phyloP scores from a whole-genome alignment of 2,113 vertebrate species.

The Pycnonotus jocosus region DNA sequence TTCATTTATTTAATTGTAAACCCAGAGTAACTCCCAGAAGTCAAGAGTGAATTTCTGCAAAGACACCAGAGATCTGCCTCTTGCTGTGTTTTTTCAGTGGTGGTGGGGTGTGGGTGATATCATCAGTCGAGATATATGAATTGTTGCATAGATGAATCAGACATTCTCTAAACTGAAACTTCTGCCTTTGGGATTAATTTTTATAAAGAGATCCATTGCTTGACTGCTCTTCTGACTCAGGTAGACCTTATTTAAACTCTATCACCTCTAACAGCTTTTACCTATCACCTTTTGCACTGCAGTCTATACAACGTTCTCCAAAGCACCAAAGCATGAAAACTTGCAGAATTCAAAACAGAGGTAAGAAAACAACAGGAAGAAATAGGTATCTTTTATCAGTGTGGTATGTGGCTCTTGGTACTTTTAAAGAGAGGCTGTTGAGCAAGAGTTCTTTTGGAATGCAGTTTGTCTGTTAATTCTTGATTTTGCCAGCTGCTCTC shows the following conservation, averaged over 20 bases:
- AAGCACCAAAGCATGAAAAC: background rate
- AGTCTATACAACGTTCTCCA: background rate
- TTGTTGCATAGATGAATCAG: background rate
- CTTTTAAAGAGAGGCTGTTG: background rate
- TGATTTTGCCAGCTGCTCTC: background rate
- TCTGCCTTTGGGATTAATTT: background rate
- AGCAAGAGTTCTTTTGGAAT: conserved; percentile 34
- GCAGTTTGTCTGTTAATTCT: background rate
- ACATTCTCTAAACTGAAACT: background rate
- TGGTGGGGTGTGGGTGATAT: background rate
- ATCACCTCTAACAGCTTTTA: background rate
- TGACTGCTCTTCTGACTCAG: background rate
- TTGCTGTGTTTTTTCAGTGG: background rate
- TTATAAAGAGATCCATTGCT: background rate
- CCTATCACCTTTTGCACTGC: background rate
- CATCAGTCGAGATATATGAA: background rate
- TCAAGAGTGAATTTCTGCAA: background rate
- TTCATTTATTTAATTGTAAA: conserved; percentile 19
- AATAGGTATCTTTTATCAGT: background rate
- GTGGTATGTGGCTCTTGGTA: background rate
- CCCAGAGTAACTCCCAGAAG: background rate
- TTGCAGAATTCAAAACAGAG: background rate
- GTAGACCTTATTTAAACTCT: background rate
- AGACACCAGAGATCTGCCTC: background rate
- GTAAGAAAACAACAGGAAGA: background rate